These are phyloP conservation scores for Phthorimaea operculella DNA, from an alignment of 1,140 invertebrate species.

Conservation along the genomic window DNA sequence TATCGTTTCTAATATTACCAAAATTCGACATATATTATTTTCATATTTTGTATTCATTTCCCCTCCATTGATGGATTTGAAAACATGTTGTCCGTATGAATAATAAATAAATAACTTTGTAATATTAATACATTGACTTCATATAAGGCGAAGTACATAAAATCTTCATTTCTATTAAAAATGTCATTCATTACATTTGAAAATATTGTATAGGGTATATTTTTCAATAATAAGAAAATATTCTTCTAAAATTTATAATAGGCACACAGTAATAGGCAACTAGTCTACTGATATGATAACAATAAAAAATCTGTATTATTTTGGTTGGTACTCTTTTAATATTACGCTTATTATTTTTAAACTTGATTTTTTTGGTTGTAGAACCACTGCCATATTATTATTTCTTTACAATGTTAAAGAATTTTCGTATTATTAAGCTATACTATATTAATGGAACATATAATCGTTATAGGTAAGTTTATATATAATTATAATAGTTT, in stretches of 20 bases:
- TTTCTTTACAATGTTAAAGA: slow-evolving; percentile 16
- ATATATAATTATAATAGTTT: slow-evolving; percentile 7
- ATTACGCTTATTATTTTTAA: slow-evolving; percentile 50
- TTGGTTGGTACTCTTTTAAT: slow-evolving; percentile 5
- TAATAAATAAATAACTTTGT: too few species aligned
- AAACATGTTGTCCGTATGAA: too few species aligned
- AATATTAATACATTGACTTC: too few species aligned
- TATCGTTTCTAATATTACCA: slow-evolving; percentile 19
- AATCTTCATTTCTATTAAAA: too few species aligned
- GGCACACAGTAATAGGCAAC: neutral
- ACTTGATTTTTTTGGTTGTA: slow-evolving; percentile 20
- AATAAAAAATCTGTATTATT: neutral
- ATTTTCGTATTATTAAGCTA: slow-evolving; percentile 13
- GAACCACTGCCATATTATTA: slow-evolving; percentile 48
- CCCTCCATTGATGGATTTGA: too few species aligned
- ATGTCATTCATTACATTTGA: too few species aligned
- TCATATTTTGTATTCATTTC: too few species aligned
- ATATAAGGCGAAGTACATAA: too few species aligned
- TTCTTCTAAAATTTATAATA: neutral
- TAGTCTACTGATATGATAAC: neutral
- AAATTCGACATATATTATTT: too few species aligned
- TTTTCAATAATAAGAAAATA: neutral
- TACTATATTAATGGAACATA: slow-evolving; percentile 7
- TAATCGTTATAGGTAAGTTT: slow-evolving; percentile 17
- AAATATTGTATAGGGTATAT: too few species aligned